Base-by-base conservation (phyloP, 2,113 vertebrate species). In the Chloroceryle aenea region DNA sequence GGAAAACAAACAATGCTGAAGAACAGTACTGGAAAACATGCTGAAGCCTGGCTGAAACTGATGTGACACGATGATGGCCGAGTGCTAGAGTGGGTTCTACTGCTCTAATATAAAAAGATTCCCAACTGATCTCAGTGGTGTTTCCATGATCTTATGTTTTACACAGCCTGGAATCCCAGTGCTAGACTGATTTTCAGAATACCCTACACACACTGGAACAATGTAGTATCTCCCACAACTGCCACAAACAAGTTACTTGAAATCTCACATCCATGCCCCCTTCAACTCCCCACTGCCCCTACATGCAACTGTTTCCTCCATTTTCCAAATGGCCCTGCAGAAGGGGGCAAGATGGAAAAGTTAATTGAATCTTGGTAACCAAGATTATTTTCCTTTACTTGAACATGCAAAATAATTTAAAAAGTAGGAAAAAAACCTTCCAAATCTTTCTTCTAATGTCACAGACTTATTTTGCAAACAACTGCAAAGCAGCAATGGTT, bases 401-500 rank as follows among this genome's bases (percentile, higher is more conserved):
- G 8, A 63, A 53, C 19, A 17, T 38, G 52, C 22, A 50, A 92
- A 92, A 64, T 68, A 50, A 93, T 90, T 61, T 45, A 15, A 34
- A 85, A 91, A 16, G 23, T 47, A 82, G 26, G 16, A 81, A 40
- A 84, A 94, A 88, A 86, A n/a, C n/a, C 42, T 93, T 82, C 59
- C 15, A 52, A 79, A 82, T 83, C 43, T 76, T 72, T 89, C 26
- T 87, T 66, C 61, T 90, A 21, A 17, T 40, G 62, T 61, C 73
- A 95, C 64, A 75, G 52, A 61, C 43, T 83, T 72, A 48, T 42
- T 90, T 47, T 92, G 73, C 58, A 58, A 83, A 74, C 92, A 94
- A 90, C 66, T 81, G 88, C 76, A 89, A 86, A 87, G 74, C 69
- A 95, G 48, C 62, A 67, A 32, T 56, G 13, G 95, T 96, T 96